Conservation (phyloP, 2,797 vertebrate genomes). For the Lagodon rhomboides region DNA sequence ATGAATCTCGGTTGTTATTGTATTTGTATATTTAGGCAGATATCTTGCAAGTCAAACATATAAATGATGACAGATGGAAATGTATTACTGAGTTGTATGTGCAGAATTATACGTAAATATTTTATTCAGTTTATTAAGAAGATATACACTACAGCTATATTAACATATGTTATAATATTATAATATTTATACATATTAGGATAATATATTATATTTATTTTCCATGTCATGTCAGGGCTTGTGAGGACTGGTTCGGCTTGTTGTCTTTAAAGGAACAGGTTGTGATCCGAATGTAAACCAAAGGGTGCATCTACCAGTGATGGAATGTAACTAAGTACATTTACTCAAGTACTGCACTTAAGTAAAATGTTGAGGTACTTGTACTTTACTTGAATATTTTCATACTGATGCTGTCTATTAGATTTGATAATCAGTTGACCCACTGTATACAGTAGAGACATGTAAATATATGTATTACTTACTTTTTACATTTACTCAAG, state of each 20-base stretch:
- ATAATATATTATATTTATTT: constrained; percentile 14
- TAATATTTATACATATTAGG: background rate
- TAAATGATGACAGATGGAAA: constrained; percentile 40
- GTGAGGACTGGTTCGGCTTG: background rate
- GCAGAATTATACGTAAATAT: constrained; percentile 1
- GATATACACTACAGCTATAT: background rate
- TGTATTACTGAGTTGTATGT: constrained; percentile 36
- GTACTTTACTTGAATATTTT: too few species aligned
- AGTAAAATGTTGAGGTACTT: too few species aligned
- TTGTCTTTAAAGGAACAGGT: constrained; percentile 11
- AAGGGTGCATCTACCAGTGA: background rate
- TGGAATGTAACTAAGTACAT: too few species aligned
- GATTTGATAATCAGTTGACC: too few species aligned
- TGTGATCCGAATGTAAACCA: constrained; percentile 12
- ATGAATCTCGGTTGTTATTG: constrained; percentile 72
- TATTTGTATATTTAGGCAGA: constrained; percentile 62
- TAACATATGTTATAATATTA: background rate
- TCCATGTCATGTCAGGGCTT: background rate
- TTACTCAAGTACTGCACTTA: too few species aligned
- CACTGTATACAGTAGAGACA: too few species aligned
- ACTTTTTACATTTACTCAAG: too few species aligned
- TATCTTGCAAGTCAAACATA: constrained; percentile 56
- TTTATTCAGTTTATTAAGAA: background rate
- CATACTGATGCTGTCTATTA: too few species aligned
- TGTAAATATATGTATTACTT: too few species aligned